Conservation (phyloP, 1,140 invertebrate genomes). For the Himalopsyche phryganea region DNA sequence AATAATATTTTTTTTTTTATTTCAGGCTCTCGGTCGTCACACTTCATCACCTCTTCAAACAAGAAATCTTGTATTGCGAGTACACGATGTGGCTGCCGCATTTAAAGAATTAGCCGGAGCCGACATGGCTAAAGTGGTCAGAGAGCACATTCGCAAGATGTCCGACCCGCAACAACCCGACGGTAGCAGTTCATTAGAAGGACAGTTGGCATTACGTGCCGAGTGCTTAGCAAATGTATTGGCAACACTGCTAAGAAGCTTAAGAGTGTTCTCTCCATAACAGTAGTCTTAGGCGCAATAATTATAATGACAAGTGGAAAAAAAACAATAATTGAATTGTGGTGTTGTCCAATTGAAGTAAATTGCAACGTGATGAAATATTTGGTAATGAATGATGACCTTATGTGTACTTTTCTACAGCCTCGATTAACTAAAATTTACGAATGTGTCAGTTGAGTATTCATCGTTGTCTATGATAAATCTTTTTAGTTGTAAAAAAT, state of each 20-base stretch:
- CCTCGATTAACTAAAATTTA: too few relatives aligned
- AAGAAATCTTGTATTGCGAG: constrained; percentile 72
- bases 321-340: not conserved
- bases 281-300: not conserved
- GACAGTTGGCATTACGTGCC: constrained; percentile 67
- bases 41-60: constrained; percentile 75
- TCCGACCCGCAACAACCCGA: constrained; percentile 44
- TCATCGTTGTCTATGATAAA: too few relatives aligned
- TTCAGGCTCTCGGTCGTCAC: constrained; percentile 66
- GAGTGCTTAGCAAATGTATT: constrained; percentile 77
- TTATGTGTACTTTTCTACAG: not conserved
- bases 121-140: constrained; percentile 54
- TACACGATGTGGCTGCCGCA: constrained; percentile 75
- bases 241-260: constrained; percentile 73
- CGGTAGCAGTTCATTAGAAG: constrained; percentile 51
- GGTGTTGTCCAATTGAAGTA: not conserved
- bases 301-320: not conserved
- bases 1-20: constrained; percentile 10
- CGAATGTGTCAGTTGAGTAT: too few relatives aligned
- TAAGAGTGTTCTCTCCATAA: constrained; percentile 74
- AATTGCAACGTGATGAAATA: not conserved
- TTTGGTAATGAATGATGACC: too few relatives aligned
- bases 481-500: too few relatives aligned
- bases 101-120: constrained; percentile 66
- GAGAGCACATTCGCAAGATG: constrained; percentile 46